These are phyloP conservation scores for Onychostoma macrolepis DNA, from an alignment of 2,113 vertebrate genomes.

Conservation along the genomic window DNA sequence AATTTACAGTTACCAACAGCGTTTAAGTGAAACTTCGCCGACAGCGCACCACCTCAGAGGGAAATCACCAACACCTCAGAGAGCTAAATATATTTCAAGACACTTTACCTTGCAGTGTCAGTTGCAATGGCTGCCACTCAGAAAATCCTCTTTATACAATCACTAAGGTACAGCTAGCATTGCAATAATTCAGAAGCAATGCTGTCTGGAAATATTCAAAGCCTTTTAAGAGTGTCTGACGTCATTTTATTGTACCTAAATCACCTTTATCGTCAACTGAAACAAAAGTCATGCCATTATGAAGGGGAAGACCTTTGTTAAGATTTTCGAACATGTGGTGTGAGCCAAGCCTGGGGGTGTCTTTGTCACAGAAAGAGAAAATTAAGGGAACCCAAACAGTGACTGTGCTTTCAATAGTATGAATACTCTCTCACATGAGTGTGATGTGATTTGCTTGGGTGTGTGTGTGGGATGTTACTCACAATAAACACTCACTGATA, in stretches of 20 bases:
- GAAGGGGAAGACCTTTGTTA: background rate
- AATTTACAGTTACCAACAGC: conserved; percentile 22
- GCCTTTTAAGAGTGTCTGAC: background rate
- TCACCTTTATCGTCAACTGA: background rate
- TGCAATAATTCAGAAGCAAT: background rate
- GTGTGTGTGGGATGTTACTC: conserved; percentile 51
- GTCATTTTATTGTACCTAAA: background rate
- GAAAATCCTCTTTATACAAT: background rate
- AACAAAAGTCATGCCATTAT: background rate
- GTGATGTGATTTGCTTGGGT: conserved; percentile 60
- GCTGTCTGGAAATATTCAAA: background rate
- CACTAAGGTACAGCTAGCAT: background rate
- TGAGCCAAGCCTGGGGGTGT: background rate
- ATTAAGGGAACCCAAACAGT: conserved; percentile 28
- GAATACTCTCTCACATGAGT: background rate
- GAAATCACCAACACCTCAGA: conserved; percentile 53
- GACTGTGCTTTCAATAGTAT: background rate
- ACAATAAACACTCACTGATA: conserved; percentile 31
- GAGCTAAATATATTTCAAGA: conserved; percentile 47
- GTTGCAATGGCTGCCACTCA: background rate
- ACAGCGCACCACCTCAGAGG: conserved; percentile 1
- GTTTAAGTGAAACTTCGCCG: conserved; percentile 46
- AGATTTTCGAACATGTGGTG: background rate
- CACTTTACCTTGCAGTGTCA: background rate
- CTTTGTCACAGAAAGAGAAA: conserved; percentile 32